A percentile compares a stretch with the other conserved stretches of the same genome.
phyloP scores from a whole-genome alignment of 64 coral and sea anemone genomes.

The Pachyseris speciosa region DNA sequence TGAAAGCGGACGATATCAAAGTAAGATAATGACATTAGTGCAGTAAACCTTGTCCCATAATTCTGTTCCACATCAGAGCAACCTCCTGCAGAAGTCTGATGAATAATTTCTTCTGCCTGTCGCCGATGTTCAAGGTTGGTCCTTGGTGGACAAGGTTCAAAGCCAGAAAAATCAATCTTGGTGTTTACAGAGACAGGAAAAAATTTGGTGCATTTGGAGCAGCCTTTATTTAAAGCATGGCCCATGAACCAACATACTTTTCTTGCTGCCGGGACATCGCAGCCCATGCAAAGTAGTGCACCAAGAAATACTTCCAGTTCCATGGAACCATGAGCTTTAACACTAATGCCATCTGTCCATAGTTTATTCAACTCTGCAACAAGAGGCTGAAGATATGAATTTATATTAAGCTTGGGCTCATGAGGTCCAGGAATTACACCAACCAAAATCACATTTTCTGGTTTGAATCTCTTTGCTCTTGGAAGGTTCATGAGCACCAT shows the following conservation, averaged over 20 bases:
- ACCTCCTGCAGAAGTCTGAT: conserved; percentile 51
- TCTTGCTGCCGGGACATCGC: no score
- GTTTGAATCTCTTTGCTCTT: conserved; percentile 65
- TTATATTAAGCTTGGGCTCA: conserved; percentile 68
- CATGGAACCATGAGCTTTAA: not conserved
- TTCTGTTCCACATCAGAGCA: not conserved
- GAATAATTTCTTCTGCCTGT: conserved; percentile 58
- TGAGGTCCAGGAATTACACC: conserved; percentile 63
- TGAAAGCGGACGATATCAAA: conserved; percentile 70
- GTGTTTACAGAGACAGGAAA: conserved; percentile 16
- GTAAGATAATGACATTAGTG: conserved; percentile 63
- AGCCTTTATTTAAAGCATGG: not conserved
- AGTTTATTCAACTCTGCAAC: conserved; percentile 66
- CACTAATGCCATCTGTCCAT: conserved; percentile 43
- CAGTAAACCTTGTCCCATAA: conserved; percentile 57
- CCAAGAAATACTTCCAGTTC: not conserved
- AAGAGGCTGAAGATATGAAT: conserved; percentile 60
- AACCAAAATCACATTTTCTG: conserved; percentile 54
- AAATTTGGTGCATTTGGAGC: conserved; percentile 64
- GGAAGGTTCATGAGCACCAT: conserved; percentile 73
- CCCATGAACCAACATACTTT: conserved; percentile 43
- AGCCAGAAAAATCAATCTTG: conserved; percentile 64
- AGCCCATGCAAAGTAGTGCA: conserved; percentile 71
- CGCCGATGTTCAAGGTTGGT: conserved; percentile 27
- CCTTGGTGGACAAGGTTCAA: conserved; percentile 25